These are phyloP conservation scores for Palythoa heliodiscus DNA, from an alignment of 92 coral and sea anemone species.

Conservation along the genomic window DNA sequence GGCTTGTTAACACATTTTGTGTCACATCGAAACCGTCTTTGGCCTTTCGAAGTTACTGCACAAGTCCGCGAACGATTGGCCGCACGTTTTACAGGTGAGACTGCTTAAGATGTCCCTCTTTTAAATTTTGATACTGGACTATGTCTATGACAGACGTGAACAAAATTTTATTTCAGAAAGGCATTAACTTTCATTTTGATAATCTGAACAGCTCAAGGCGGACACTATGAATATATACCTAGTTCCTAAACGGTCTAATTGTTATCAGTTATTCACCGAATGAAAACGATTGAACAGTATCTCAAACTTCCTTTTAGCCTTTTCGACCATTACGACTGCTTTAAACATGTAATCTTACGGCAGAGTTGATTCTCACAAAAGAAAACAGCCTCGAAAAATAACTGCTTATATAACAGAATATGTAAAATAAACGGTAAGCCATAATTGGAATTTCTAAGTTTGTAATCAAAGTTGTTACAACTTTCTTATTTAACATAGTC, in stretches of 20 bases:
- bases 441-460: not conserved
- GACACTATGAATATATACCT: not conserved
- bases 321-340: not conserved
- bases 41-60: not conserved
- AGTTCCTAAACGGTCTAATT: not conserved
- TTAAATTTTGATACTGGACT: not conserved
- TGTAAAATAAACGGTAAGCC: too few relatives aligned
- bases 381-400: too few relatives aligned
- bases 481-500: not conserved
- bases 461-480: not conserved
- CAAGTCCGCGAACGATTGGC: not conserved
- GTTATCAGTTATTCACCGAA: conserved; percentile 5
- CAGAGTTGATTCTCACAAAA: too few relatives aligned
- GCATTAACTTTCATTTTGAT: not conserved
- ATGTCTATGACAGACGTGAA: not conserved
- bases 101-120: not conserved
- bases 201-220: not conserved
- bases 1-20: not conserved
- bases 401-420: too few relatives aligned
- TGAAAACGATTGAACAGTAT: not conserved
- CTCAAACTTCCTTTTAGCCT: not conserved
- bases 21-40: not conserved
- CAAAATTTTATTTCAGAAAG: not conserved
- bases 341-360: not conserved
- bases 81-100: conserved; percentile 16